Base-by-base conservation (phyloP, 2,113 vertebrate genomes). In the Chaenogobius annularis region DNA sequence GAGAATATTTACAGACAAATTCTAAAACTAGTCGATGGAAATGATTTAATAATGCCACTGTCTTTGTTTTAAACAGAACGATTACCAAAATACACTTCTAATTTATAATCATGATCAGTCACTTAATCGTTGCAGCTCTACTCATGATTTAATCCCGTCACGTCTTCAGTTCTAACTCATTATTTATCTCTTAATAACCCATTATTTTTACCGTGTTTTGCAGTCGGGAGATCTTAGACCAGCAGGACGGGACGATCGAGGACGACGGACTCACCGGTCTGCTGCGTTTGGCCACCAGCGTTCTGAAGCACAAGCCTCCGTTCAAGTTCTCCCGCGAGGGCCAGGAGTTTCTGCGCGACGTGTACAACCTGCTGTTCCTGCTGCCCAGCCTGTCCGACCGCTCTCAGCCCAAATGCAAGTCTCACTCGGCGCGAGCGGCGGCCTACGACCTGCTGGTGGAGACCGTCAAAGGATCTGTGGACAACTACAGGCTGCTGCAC, bases 241-340 rank as follows among this genome's bases (percentile, higher is more conserved):
- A 99, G 87, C 96, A 97, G 75, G 97, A 99, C 69, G 96, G 97
- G 9, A 93, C 93, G n/a, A 73, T 96, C 40, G 98, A 99, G 91
- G 98, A 99, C 66, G 98, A 99, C 70, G 98, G 97, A 0, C 95
- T 99, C 79, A 98, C 97, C 0, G 98, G 98, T 11, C 94, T 99
- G 0, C 91, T 98, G 44, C 94, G 97, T 3, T 93, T 99, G 12
- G 95, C 97, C 73, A 97, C 97, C 62, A 98, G 97, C 58, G 98
- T 99, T 37, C 94, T 99, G 81, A 99, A 98, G 86, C 98, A 99
- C 93, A 99, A 99, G 66, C 97, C 98, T 4, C 96, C 97, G 9
- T 99, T 99, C 85, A 99, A 99, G 73, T 98, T 99, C 88, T 98
- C 96, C 52, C 94, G 97, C 0, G 98, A 99, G 91, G 98, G 98